Evolutionary conservation across 2,888 invertebrate genomes (phyloP), one percentile per base, ranked within the genome.

Genomic region (Drosophila emarginata): DNA sequence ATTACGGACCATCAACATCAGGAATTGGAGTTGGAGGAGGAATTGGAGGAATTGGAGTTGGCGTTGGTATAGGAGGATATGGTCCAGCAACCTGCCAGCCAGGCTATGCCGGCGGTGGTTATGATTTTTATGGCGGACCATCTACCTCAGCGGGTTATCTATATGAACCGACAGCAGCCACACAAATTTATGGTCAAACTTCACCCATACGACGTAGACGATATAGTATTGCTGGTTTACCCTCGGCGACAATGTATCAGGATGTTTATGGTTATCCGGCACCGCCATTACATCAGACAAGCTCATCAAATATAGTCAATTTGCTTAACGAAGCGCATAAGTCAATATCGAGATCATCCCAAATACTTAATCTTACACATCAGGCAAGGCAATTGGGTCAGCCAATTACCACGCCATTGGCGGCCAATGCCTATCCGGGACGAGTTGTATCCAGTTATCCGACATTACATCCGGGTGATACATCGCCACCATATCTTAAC

Each of bases 291-390:
- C 89, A 88, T 1, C 91, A 91, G 73, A 90, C 90, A 26, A 90
- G 91, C 84, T 88, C 91, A 45, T 89, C 91, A 66, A 91, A 92
- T 76, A 90, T 92, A 72, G 90, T 91, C 37, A 92, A 92, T 78
- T 83, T 92, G 76, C 74, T 92, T 75, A 92, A 91, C 71, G 92
- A 92, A 89, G 91, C 92, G 61, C 91, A 91, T 78, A 92, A 91
- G 80, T 92, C 92, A 65, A 92, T 92, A 80, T 91, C 92, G 68
- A 89, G 92, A 53, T 92, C 92, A 72, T 90, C 91, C 45, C 92
- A 92, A 77, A 92, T 92, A 61, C 87, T 92, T 4, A 90, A 90
- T 78, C 77, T 90, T 60, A 90, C 90, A 69, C 90, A 91, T 26
- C 91, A 91, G 76, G 90, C 91, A 60, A 87, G 91, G 56, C 91